phyloP scores from a whole-genome alignment of 1,140 invertebrate genomes.

The Musca domestica region DNA sequence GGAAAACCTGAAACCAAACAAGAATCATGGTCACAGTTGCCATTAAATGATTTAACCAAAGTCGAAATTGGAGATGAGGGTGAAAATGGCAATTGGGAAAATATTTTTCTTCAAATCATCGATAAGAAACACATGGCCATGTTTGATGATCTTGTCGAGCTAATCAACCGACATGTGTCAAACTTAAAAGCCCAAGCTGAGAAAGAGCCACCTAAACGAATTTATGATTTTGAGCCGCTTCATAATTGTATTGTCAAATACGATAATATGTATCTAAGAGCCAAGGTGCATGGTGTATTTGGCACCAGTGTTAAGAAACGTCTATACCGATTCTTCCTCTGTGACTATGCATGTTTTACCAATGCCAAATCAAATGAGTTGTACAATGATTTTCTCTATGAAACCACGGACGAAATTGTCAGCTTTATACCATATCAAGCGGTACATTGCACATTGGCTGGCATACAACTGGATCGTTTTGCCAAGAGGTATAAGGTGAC shows the following conservation, averaged over 20 bases:
- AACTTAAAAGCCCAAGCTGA: neutral
- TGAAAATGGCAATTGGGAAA: slow-evolving; percentile 25
- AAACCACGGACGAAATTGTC: slow-evolving; percentile 23
- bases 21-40: slow-evolving; percentile 9
- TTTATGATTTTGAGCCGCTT: slow-evolving; percentile 19
- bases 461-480: slow-evolving; percentile 19
- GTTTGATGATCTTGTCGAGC: slow-evolving; percentile 12
- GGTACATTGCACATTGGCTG: slow-evolving; percentile 22
- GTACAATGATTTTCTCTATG: slow-evolving; percentile 26
- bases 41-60: slow-evolving; percentile 21
- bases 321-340: slow-evolving; percentile 25
- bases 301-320: neutral
- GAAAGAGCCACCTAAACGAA: neutral
- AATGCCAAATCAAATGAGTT: slow-evolving; percentile 14
- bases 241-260: slow-evolving; percentile 26
- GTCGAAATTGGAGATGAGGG: slow-evolving; percentile 25
- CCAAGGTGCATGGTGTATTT: slow-evolving; percentile 17
- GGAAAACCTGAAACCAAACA: neutral
- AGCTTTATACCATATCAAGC: slow-evolving; percentile 26
- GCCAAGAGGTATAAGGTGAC: slow-evolving; percentile 3
- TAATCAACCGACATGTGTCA: slow-evolving; percentile 3
- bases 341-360: slow-evolving; percentile 24
- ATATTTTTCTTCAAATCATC: slow-evolving; percentile 23
- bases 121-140: neutral
- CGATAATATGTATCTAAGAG: slow-evolving; percentile 22